phyloP scores from a whole-genome alignment of 2,888 invertebrate species.

The Drosophila mimica region DNA sequence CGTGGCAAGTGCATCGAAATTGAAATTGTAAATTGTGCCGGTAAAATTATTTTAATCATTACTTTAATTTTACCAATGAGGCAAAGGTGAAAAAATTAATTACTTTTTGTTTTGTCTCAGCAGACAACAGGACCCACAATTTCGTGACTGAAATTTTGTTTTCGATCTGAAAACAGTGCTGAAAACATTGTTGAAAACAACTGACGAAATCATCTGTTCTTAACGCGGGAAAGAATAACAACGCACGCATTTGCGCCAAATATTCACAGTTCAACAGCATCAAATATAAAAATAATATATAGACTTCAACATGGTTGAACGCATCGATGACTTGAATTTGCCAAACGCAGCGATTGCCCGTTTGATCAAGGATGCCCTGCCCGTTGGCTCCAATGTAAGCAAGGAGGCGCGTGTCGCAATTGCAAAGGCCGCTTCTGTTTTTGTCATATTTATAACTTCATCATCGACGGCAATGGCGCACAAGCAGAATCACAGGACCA shows the following conservation, averaged over 20 bases:
- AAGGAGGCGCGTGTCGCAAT: conserved; percentile 97
- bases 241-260: conserved; percentile 1
- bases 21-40: not conserved
- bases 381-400: conserved; percentile 91
- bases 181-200: too few species aligned
- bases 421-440: conserved; percentile 96
- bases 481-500: conserved; percentile 93
- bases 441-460: conserved; percentile 96
- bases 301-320: conserved; percentile 92
- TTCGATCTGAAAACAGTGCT: not conserved
- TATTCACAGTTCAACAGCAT: not conserved
- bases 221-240: conserved; percentile 45
- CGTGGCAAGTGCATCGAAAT: not conserved
- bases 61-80: not conserved
- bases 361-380: conserved; percentile 95
- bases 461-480: conserved; percentile 92
- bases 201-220: conserved; percentile 36
- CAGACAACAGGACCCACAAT: not conserved
- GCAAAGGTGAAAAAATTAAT: not conserved
- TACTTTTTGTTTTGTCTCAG: not conserved
- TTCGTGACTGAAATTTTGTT: not conserved
- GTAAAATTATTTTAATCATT: not conserved
- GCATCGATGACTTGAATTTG: conserved; percentile 96
- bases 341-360: conserved; percentile 95
- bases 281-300: not conserved